Evolutionary conservation across 2,888 invertebrate genomes (phyloP).

Genomic region (Rhorus exstirpatorius): DNA sequence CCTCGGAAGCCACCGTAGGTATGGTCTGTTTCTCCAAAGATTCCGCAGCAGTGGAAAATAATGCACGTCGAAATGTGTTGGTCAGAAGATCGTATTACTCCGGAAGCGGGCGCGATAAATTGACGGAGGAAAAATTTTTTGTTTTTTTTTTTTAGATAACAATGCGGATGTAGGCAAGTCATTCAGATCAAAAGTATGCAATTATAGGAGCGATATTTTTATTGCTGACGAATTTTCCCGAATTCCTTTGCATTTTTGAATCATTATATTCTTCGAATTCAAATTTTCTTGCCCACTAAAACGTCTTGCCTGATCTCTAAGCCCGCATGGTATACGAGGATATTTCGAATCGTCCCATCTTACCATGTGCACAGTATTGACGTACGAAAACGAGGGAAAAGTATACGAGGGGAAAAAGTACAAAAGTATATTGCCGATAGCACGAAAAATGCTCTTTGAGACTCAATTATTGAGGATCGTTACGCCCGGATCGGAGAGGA

Average conservation of each 20-base stretch:
- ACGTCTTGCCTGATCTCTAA: too few relatives aligned
- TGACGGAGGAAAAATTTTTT: constrained; percentile 13
- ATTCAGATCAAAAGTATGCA: neutral
- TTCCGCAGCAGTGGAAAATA: constrained; percentile 33
- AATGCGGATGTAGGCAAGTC: neutral
- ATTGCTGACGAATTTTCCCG: too few relatives aligned
- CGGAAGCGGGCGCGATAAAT: constrained; percentile 13
- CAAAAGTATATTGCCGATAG: neutral
- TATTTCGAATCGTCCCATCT: too few relatives aligned
- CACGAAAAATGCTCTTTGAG: too few relatives aligned
- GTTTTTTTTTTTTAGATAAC: neutral
- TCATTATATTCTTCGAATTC: too few relatives aligned
- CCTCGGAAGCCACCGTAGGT: constrained; percentile 22
- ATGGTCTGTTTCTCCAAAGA: constrained; percentile 24
- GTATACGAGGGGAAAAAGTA: neutral
- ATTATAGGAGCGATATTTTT: too few relatives aligned
- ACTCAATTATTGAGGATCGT: neutral
- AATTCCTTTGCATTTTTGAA: too few relatives aligned
- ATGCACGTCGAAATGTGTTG: constrained; percentile 38
- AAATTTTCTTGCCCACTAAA: too few relatives aligned
- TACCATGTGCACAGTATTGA: too few relatives aligned
- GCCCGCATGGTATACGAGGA: too few relatives aligned
- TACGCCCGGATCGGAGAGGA: neutral
- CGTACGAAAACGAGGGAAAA: neutral
- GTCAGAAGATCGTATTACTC: constrained; percentile 10